These are phyloP conservation scores for Drosophila santomea DNA, from an alignment of 1,140 invertebrate species.

Conservation along the genomic window DNA sequence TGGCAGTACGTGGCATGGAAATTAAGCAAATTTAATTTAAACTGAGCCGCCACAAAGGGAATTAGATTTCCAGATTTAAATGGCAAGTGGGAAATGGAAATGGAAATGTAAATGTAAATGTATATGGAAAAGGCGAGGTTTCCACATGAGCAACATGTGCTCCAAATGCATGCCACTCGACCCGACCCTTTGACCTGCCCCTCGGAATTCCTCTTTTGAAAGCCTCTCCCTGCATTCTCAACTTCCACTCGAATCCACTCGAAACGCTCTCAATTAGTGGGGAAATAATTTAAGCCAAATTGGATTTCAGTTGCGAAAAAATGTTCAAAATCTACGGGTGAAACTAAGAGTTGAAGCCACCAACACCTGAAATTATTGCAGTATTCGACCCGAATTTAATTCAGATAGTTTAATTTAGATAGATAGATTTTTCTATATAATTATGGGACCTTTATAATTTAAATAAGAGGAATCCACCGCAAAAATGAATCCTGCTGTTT, in stretches of 20 bases:
- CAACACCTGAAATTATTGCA: not conserved
- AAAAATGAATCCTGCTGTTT: too few species aligned
- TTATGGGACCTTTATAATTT: too few species aligned
- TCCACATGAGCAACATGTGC: constrained; percentile 24
- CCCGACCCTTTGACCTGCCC: constrained; percentile 24
- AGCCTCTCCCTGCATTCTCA: constrained; percentile 1
- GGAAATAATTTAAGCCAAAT: constrained; percentile 30
- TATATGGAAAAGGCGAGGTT: not conserved
- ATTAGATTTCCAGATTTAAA: constrained; percentile 29
- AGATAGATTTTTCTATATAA: too few species aligned
- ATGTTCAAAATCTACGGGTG: not conserved
- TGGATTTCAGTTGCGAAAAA: constrained; percentile 21
- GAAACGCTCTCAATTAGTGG: constrained; percentile 42
- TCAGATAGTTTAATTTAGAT: too few species aligned
- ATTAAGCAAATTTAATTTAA: constrained; percentile 69
- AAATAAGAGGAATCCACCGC: too few species aligned
- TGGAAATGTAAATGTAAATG: not conserved
- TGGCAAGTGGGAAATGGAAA: not conserved
- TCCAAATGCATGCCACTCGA: constrained; percentile 37
- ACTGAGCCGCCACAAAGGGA: constrained; percentile 16
- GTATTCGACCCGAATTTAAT: not conserved
- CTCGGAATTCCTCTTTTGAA: not conserved
- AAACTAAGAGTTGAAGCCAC: not conserved
- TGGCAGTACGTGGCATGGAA: constrained; percentile 15
- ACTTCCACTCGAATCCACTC: constrained; percentile 29